Evolutionary conservation across 2,888 invertebrate species (phyloP), one percentile per base, ranked within the genome.

Genomic region (Proisotoma minuta): DNA sequence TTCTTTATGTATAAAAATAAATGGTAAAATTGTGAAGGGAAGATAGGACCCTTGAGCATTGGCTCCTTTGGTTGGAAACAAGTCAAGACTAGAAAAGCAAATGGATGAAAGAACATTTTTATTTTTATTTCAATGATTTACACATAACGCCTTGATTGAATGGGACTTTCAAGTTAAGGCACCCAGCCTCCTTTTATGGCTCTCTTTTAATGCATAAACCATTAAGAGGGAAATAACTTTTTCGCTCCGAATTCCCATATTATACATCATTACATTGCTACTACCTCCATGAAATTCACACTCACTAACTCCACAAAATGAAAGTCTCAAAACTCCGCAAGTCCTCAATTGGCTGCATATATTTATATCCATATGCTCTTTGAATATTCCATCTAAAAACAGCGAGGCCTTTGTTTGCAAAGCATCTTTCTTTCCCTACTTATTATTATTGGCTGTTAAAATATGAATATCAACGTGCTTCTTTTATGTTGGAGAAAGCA

Each of bases 121-220:
- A 34, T 34, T 34, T 52, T 52, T 28, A 26, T 28, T 52, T 26
- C 29, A 8, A 5, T 52, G 52, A 52, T 52, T 52, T 52, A 24
- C 52, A 52, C 52, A 8, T 27, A 52, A 52, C 50, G 29, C 26
- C 28, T 28, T 27, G 27, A 52, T 52, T 27, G 27, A 52, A 52
- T 52, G 27, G 27, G 23, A 52, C 15, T 24, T n/a, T 15, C 34
- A 34, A 34, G 8, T 34, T 34, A 15, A 34, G 34, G 34, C 34
- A 34, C 34, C 34, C 8, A 2, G 15, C 15, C 24, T 23, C 49
- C 26, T 52, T 52, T 52, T 50, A 50, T 24, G 18, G 23, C n/a
- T 22, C 18, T 8, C 22, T 50, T 50, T 50, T 50, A 50, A 50
- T 50, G 50, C 50, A 50, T 50, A 50, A 50, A 8, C 50, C 50